phyloP scores from a whole-genome alignment of 1,140 invertebrate genomes.

The Drosophila grimshawi region DNA sequence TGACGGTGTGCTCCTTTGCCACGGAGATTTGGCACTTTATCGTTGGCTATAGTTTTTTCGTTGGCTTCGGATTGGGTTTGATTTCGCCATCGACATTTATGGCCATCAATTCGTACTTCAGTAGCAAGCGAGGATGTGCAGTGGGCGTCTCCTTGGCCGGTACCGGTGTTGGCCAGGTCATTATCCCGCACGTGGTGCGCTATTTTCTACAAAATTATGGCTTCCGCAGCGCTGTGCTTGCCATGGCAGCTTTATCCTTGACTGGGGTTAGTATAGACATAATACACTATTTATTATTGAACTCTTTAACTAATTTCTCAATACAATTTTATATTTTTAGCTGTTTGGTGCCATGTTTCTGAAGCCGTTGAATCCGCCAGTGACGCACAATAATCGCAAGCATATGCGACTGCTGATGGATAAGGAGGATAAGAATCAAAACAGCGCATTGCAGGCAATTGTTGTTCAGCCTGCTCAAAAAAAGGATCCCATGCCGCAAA shows the following conservation, averaged over 20 bases:
- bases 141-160: conserved; percentile 89
- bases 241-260: conserved; percentile 87
- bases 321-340: conserved; percentile 46
- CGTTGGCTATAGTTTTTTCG: conserved; percentile 88
- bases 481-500: neutral
- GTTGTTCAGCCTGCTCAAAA: conserved; percentile 34
- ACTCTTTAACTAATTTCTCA: neutral
- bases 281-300: neutral
- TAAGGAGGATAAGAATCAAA: conserved; percentile 49
- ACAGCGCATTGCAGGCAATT: conserved; percentile 31
- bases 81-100: conserved; percentile 89
- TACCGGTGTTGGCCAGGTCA: conserved; percentile 90
- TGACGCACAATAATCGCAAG: conserved; percentile 70
- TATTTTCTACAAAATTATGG: conserved; percentile 86
- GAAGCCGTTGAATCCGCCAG: conserved; percentile 56
- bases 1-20: conserved; percentile 87
- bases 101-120: conserved; percentile 90
- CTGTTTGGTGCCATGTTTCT: conserved; percentile 75
- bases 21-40: conserved; percentile 88
- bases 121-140: conserved; percentile 87
- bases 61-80: conserved; percentile 87
- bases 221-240: conserved; percentile 86
- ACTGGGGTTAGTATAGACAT: conserved; percentile 85
- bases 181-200: conserved; percentile 89
- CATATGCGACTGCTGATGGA: conserved; percentile 62